Evolutionary conservation across 1,140 invertebrate species (phyloP), one percentile per base, ranked within the genome.

Genomic region (Drosophila rhopaloa): DNA sequence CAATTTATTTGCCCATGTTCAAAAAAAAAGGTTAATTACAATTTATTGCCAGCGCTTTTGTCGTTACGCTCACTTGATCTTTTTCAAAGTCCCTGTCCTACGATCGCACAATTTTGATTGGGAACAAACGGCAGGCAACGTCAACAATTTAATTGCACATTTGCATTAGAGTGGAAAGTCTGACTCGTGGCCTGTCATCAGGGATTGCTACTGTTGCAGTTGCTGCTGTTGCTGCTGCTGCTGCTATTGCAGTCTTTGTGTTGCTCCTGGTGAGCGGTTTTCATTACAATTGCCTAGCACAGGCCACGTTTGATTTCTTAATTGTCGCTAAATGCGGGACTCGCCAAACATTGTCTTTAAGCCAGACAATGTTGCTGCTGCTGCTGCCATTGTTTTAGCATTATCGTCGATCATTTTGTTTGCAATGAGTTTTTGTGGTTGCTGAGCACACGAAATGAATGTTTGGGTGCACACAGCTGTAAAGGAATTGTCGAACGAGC

Each of bases 141-240:
- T 66, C 82, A 89, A 89, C 84, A 89, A 89, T 89, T 89, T 90
- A 89, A 89, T 89, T 89, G 84, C 81, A 84, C 77, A 89, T 89
- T 89, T 89, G 84, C 84, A 89, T 88, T 88, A 74, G 83, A 83
- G 70, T 79, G 79, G 70, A 79, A 82, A 86, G 82, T 58, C 62
- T 67, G 53, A 62, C 40, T 82, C 63, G 32, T 59, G 67, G 73
- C 41, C 76, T 86, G 82, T 74, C 81, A 85, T 56, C 63, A 41
- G 46, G 37, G 35, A 58, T 35, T 56, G 43, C 43, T 60, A 68
- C 65, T 68, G 61, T 63, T 44, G 71, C 50, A 43, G 57, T 58
- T 62, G 46, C 29, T 57, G 54, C 13, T 16, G 58, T 24, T 59
- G 38, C n/a, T 11, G 48, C 3, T 14, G 38, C 24, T 27, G 24